phyloP scores from a whole-genome alignment of 2,797 vertebrate species.

The Cynodonichthys magdalenae region DNA sequence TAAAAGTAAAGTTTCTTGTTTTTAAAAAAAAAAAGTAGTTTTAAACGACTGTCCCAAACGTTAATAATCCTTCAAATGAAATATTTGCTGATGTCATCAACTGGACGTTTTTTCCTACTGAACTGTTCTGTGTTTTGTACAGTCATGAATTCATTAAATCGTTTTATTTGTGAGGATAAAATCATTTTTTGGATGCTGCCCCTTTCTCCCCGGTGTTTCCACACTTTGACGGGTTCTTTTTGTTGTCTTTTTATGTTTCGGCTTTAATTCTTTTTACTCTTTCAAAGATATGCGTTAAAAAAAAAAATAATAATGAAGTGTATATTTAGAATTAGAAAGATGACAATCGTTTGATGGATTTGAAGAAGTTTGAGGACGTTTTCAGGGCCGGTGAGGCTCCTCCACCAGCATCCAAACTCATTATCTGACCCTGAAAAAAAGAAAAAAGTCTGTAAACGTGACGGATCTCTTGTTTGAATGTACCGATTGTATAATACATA shows the following conservation, averaged over 20 bases:
- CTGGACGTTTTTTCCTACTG: constrained; percentile 31
- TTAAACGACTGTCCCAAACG: constrained; percentile 22
- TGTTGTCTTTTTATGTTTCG: neutral
- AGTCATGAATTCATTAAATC: constrained; percentile 18
- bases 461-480: constrained; percentile 53
- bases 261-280: constrained; percentile 10
- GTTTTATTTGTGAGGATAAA: constrained; percentile 12
- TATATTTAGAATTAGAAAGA: constrained; percentile 16
- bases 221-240: constrained; percentile 3
- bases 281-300: neutral
- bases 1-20: constrained; percentile 27
- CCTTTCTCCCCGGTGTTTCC: constrained; percentile 1
- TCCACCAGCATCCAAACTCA: constrained; percentile 52
- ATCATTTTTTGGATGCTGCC: neutral
- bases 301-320: constrained; percentile 4
- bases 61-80: neutral
- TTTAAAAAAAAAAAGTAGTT: neutral
- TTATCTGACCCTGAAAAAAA: constrained; percentile 4
- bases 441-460: constrained; percentile 38
- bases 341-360: constrained; percentile 48
- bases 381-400: neutral
- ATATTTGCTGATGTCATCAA: constrained; percentile 22
- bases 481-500: constrained; percentile 37
- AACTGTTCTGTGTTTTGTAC: constrained; percentile 29
- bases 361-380: neutral